Base-by-base conservation (phyloP, 2,797 vertebrate species). In the Anas flavirostris region DNA sequence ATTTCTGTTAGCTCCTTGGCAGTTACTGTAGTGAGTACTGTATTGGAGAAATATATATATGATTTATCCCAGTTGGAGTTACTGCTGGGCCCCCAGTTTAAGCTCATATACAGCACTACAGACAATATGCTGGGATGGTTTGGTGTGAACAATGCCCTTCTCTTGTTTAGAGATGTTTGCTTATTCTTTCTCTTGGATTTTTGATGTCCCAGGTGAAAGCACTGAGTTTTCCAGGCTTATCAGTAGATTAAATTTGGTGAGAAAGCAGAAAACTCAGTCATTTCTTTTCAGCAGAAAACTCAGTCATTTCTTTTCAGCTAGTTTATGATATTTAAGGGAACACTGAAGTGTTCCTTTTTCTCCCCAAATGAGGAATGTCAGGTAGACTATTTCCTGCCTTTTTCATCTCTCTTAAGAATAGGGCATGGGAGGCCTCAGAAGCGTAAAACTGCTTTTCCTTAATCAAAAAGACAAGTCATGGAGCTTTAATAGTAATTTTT, bases 391-490 rank as follows among this genome's bases (percentile, higher is more conserved):
- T 95, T 93, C 50, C 31, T 94, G 75, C 52, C 52, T 92, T 91
- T 82, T 22, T 33, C 62, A 41, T 43, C 41, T 86, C 74, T 88
- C 60, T 70, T 37, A 88, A 83, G 74, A 75, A 46, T 80, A 68
- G 1, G 12, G 33, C 0, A 3, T 91, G 72, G 56, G 86, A 82
- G 18, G 64, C 84, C 91, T 85, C 91, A 85, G 53, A 86, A 88
- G 81, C 62, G 68, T 66, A 68, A 75, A 91, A 93, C 60, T 86
- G 62, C 56, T 91, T 94, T 91, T 92, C 21, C 53, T 86, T 88
- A 95, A 94, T 91, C 53, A 85, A 79, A 70, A 88, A 87, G 48
- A 82, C 74, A 70, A 67, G 26, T 79, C 44, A 68, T 80, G 60
- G 60, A 84, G 44, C 60, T 70, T 70, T 92, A 91, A 93, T 48